phyloP scores from a whole-genome alignment of 2,888 invertebrate genomes.

The Spisula subtruncata region DNA sequence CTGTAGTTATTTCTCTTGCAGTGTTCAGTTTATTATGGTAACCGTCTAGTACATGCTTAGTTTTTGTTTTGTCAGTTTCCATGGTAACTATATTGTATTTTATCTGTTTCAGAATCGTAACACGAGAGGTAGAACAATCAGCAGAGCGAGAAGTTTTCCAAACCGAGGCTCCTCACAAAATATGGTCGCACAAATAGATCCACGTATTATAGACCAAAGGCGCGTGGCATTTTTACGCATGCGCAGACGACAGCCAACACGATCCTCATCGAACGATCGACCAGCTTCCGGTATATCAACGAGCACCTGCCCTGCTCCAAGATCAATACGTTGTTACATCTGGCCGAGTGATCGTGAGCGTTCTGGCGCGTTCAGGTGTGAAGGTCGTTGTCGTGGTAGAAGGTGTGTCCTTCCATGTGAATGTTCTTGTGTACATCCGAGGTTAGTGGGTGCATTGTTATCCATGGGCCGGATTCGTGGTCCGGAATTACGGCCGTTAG shows the following conservation, averaged over 20 bases:
- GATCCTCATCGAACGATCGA: background rate
- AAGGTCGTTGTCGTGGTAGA: slow-evolving; percentile 33
- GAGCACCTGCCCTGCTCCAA: slow-evolving; percentile 23
- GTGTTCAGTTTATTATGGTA: too few relatives aligned
- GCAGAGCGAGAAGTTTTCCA: background rate
- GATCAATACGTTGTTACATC: slow-evolving; percentile 37
- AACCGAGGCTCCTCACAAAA: background rate
- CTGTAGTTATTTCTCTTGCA: too few relatives aligned
- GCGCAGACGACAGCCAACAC: background rate
- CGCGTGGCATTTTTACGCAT: slow-evolving; percentile 4
- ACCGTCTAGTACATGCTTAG: too few relatives aligned
- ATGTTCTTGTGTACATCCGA: slow-evolving; percentile 50
- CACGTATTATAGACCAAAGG: slow-evolving; percentile 9
- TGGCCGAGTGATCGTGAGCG: slow-evolving; percentile 35
- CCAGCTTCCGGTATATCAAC: background rate
- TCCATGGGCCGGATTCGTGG: slow-evolving; percentile 35
- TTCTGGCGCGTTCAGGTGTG: slow-evolving; percentile 44
- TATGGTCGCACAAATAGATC: background rate
- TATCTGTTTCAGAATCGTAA: slow-evolving; percentile 6
- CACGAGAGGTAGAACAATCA: background rate
- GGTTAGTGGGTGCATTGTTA: slow-evolving; percentile 22
- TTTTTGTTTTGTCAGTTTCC: too few relatives aligned
- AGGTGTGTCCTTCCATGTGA: slow-evolving; percentile 42
- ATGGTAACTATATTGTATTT: background rate
- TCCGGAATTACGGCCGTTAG: slow-evolving; percentile 42